phyloP scores from a whole-genome alignment of 2,113 vertebrate species.

The Marmota flaviventris region DNA sequence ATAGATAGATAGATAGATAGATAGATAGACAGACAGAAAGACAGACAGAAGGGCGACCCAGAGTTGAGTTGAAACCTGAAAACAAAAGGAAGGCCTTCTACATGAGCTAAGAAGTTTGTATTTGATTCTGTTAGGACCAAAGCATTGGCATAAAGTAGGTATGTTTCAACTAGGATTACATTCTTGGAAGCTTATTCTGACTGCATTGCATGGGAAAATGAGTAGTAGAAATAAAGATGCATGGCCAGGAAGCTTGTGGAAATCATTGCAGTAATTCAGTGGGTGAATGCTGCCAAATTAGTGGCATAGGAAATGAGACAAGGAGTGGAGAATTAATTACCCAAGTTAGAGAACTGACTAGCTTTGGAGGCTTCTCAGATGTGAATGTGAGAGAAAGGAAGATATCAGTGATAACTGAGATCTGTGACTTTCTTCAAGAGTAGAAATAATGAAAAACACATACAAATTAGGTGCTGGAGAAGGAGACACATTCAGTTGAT shows the following conservation, averaged over 20 bases:
- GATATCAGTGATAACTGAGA: not conserved
- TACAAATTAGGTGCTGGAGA: not conserved
- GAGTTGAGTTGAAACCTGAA: not conserved
- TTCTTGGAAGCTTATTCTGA: not conserved
- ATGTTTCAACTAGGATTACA: not conserved
- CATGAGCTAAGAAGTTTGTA: not conserved
- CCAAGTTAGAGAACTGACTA: not conserved
- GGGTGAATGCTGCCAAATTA: not conserved
- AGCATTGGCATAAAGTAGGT: not conserved
- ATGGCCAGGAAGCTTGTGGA: not conserved
- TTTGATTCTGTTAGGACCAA: not conserved
- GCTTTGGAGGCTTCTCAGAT: not conserved
- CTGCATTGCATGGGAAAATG: not conserved
- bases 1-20: no score
- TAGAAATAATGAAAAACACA: not conserved
- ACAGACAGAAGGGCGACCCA: not conserved
- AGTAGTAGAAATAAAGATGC: not conserved
- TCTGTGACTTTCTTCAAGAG: not conserved
- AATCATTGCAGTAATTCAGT: not conserved
- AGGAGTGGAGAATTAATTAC: not conserved
- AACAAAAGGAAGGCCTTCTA: not conserved
- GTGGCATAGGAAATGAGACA: not conserved
- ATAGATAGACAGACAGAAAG: no score
- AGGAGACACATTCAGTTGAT: not conserved
- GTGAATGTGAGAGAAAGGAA: not conserved